These are phyloP conservation scores for Calliscelio sp. DNA, from an alignment of 2,888 invertebrate genomes.

Conservation along the genomic window DNA sequence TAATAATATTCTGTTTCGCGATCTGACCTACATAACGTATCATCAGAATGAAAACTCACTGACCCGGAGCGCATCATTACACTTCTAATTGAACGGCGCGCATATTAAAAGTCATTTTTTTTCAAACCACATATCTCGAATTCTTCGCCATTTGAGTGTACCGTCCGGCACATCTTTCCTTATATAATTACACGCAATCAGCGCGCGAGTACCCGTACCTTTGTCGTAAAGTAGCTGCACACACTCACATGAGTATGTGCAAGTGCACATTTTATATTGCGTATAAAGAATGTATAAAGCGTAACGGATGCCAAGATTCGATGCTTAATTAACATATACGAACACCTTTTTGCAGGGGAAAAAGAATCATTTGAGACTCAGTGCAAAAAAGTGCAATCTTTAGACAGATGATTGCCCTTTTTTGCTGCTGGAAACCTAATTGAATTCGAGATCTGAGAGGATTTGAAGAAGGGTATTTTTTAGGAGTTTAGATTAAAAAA, in stretches of 20 bases:
- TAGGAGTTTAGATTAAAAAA: no score
- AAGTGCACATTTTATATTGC: neutral
- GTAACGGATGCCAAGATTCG: conserved; percentile 57
- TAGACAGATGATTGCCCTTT: neutral
- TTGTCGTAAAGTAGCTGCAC: conserved; percentile 32
- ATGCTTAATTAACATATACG: conserved; percentile 44
- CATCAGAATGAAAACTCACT: conserved; percentile 49
- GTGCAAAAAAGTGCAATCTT: neutral
- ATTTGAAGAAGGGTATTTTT: no score
- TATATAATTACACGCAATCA: conserved; percentile 60
- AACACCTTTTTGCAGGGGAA: conserved; percentile 23
- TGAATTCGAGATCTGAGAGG: no score
- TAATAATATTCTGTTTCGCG: conserved; percentile 25
- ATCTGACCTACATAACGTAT: conserved; percentile 51
- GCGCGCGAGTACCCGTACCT: conserved; percentile 28
- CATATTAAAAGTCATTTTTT: conserved; percentile 54
- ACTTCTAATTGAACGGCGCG: conserved; percentile 47
- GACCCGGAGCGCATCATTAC: conserved; percentile 55
- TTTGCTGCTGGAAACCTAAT: no score
- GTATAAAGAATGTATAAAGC: conserved; percentile 45
- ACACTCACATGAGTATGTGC: no score
- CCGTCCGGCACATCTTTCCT: conserved; percentile 34
- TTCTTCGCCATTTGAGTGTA: conserved; percentile 48
- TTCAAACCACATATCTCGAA: conserved; percentile 52
- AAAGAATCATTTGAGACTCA: conserved; percentile 16